These are phyloP conservation scores for Menidia beryllina DNA, from an alignment of 2,113 vertebrate genomes.

Conservation along the genomic window DNA sequence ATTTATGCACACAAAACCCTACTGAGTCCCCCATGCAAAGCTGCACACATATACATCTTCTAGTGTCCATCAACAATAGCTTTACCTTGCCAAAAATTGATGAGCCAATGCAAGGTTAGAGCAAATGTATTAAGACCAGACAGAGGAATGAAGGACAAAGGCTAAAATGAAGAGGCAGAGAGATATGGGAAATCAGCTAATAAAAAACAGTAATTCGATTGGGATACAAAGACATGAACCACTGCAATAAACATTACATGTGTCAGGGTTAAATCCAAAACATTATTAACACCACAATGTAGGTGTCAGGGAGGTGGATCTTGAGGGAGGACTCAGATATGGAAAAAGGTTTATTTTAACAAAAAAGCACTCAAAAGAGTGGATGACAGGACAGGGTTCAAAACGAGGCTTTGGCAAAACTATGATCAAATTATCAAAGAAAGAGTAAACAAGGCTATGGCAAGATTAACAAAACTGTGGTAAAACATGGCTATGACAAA, in stretches of 20 bases:
- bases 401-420: too few relatives aligned
- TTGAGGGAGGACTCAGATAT: too few relatives aligned
- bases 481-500: too few relatives aligned
- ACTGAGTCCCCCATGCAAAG: slow-evolving; percentile 33
- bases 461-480: too few relatives aligned
- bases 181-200: neutral
- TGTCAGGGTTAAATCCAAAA: neutral
- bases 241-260: slow-evolving; percentile 27
- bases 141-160: slow-evolving; percentile 15
- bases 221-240: slow-evolving; percentile 7
- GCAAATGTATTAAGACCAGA: neutral
- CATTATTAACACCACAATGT: too few relatives aligned
- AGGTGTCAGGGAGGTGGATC: too few relatives aligned
- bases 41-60: slow-evolving; percentile 40
- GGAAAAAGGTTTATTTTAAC: too few relatives aligned
- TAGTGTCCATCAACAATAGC: slow-evolving; percentile 27
- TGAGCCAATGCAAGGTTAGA: neutral
- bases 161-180: slow-evolving; percentile 12
- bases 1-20: slow-evolving; percentile 17
- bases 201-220: too few relatives aligned
- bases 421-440: too few relatives aligned
- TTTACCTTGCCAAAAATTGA: slow-evolving; percentile 37
- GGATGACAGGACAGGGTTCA: too few relatives aligned
- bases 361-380: too few relatives aligned
- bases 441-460: too few relatives aligned